Base-by-base conservation (phyloP, 2,797 vertebrate species). In the Lepus oiostolus region DNA sequence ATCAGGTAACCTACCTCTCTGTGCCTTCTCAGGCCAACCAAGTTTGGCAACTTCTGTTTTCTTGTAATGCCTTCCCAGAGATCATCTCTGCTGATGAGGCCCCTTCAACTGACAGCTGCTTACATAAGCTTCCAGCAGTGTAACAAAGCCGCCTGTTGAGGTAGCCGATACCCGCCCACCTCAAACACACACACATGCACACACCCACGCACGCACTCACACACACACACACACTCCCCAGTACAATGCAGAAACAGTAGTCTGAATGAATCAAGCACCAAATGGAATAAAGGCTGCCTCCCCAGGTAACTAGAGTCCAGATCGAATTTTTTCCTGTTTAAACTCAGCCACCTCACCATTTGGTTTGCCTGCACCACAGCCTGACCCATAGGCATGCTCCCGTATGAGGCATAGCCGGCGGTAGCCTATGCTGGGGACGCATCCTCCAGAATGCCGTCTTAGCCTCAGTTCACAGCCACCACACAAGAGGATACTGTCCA, bases 81-180 rank as follows among this genome's bases (percentile, higher is more conserved):
- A 93, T 70, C 54, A n/a, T 28, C 24, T 94, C 47, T 65, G 26
- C 70, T 90, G 96, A 95, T 88, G 80, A 95, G 42, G 52, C 24
- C 50, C 86, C 97, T 97, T 95, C 67, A 89, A 67, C 70, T 68
- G 92, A 97, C 77, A 96, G 63, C 91, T 95, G 80, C 65, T 83
- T 88, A 71, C 74, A 83, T 62, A 96, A 93, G 70, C 90, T 96
- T 90, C 35, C 95, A 79, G 81, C 70, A 47, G 32, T 94, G 38
- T 42, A 92, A 85, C 85, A 88, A 90, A 71, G 79, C 54, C 76
- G 85, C 74, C 32, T 52, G 50, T 63, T 79, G 83, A 47, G 71
- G 32, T 62, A 93, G 94, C 65, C 74, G 22, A 7, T 63, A 35
- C 26, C n/a, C 58, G 22, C 32, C 54, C 22, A 21, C 17, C 11